A percentile compares a stretch with the other conserved stretches of the same genome.
These are phyloP conservation scores for Papilio aristodemus DNA, from an alignment of 1,140 invertebrate genomes.

Conservation along the genomic window DNA sequence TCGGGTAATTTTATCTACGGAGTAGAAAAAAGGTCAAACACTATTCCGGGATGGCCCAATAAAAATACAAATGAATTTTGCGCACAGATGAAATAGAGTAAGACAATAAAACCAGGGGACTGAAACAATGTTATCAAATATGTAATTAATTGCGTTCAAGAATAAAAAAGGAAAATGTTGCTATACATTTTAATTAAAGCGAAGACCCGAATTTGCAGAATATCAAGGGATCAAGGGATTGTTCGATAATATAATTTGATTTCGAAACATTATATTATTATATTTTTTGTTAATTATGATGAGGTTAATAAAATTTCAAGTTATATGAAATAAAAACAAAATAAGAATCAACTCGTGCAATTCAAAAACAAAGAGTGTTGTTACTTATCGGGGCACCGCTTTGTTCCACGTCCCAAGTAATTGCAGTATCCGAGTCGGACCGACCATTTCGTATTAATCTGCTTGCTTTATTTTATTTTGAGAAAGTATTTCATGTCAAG, in stretches of 20 bases:
- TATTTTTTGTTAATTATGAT: too few species aligned
- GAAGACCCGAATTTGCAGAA: too few species aligned
- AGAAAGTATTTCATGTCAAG: not conserved
- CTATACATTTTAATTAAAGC: too few species aligned
- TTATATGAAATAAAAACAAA: not conserved
- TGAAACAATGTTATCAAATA: not conserved
- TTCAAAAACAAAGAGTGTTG: not conserved
- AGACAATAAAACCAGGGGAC: not conserved
- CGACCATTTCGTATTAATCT: not conserved
- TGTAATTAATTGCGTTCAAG: not conserved
- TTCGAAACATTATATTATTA: too few species aligned
- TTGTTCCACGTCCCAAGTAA: not conserved
- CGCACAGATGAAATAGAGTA: conserved; percentile 9
- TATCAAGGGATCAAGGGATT: too few species aligned
- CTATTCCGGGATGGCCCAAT: conserved; percentile 9
- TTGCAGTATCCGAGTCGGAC: not conserved
- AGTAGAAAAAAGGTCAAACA: conserved; percentile 10
- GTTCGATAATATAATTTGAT: too few species aligned
- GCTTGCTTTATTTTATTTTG: not conserved
- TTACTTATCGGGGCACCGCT: not conserved
- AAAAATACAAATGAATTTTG: conserved; percentile 11
- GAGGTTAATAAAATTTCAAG: not conserved
- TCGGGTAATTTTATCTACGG: not conserved
- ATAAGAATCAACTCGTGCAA: not conserved
- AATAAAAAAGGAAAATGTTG: too few species aligned